Evolutionary conservation across 2,888 invertebrate species (phyloP).

Genomic region (Cerastis rubricosa): DNA sequence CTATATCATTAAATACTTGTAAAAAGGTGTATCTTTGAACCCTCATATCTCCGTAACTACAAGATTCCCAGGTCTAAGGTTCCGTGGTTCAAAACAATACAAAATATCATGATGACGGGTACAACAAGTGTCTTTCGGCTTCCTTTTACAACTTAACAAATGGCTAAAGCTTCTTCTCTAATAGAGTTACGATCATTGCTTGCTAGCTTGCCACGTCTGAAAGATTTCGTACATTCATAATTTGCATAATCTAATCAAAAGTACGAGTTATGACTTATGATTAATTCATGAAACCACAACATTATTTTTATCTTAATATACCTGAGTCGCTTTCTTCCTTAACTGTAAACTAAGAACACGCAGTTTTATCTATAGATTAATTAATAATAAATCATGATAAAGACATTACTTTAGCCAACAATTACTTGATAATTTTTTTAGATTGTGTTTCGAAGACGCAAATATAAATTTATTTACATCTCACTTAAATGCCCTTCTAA

Average conservation of each 20-base stretch:
- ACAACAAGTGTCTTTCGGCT: background rate
- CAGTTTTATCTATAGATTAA: conserved; percentile 8
- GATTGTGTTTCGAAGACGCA: background rate
- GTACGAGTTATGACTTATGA: background rate
- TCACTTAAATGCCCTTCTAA: background rate
- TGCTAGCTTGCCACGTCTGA: background rate
- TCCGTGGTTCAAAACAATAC: background rate
- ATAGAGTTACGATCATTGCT: background rate
- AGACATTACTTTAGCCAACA: background rate
- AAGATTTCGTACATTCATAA: background rate
- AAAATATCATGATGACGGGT: background rate
- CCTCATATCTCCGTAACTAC: background rate
- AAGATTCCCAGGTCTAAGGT: background rate
- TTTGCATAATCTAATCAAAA: conserved; percentile 12
- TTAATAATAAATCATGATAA: conserved; percentile 26
- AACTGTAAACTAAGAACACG: background rate
- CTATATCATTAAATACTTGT: background rate
- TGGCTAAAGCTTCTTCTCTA: background rate
- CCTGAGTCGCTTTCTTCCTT: background rate
- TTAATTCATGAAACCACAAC: conserved; percentile 15
- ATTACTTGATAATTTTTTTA: background rate
- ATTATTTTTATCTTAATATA: conserved; percentile 17
- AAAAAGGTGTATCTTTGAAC: background rate
- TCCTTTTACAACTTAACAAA: background rate
- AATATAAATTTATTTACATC: background rate